Percentiles rank a stretch among this genome's conserved stretches.
phyloP scores from a whole-genome alignment of 2,888 invertebrate species.

The Ptychoptera contaminata region DNA sequence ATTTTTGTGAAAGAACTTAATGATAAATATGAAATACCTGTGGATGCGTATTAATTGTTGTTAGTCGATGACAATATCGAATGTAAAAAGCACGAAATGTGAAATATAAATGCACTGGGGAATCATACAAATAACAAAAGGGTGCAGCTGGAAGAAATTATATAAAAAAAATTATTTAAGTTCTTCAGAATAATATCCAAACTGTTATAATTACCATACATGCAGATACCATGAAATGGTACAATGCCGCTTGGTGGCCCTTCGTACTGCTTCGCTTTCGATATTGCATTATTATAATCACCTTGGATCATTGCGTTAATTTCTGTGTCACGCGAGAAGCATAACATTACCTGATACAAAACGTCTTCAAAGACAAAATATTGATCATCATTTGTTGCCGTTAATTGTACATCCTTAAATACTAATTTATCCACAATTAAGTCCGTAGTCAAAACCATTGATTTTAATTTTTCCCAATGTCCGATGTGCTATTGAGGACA shows the following conservation, averaged over 20 bases:
- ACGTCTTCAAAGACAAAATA: conserved; percentile 97
- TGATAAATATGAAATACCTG: conserved; percentile 36
- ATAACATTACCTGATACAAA: conserved; percentile 80
- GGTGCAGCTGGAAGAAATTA: conserved; percentile 60
- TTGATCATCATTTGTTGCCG: conserved; percentile 94
- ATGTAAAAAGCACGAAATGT: conserved; percentile 84
- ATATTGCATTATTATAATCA: conserved; percentile 20
- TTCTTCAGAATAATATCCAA: neutral
- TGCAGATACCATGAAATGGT: conserved; percentile 92
- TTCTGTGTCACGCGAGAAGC: conserved; percentile 79
- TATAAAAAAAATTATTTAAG: too few relatives aligned
- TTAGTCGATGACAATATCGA: conserved; percentile 81
- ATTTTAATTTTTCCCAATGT: conserved; percentile 68
- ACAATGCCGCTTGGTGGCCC: conserved; percentile 85
- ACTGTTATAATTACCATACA: conserved; percentile 66
- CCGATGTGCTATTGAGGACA: conserved; percentile 46
- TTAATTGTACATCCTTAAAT: conserved; percentile 90
- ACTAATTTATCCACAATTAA: conserved; percentile 87
- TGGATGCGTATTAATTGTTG: conserved; percentile 81
- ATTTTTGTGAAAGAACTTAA: neutral
- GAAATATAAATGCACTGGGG: conserved; percentile 73
- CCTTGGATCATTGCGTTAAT: conserved; percentile 55
- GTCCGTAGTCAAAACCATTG: conserved; percentile 71
- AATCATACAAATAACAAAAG: conserved; percentile 84
- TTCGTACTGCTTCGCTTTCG: conserved; percentile 28